Percentiles rank a stretch among this genome's conserved stretches.
Conservation (phyloP, 1,140 invertebrate genomes). For the Tetramorium alpestre region DNA sequence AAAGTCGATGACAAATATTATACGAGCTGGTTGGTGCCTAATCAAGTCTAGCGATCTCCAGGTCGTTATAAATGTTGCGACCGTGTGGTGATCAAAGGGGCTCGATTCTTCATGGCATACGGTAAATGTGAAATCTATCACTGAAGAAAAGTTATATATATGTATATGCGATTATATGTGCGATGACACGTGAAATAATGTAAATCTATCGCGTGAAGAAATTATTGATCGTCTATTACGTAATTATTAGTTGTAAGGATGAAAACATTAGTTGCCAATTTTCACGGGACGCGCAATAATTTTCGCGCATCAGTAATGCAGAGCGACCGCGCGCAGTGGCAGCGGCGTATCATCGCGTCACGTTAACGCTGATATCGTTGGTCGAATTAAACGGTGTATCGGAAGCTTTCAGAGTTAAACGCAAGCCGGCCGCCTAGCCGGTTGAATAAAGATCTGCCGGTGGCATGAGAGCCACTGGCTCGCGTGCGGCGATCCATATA, state of each 20-base stretch:
- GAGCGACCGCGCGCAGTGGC: constrained; percentile 47
- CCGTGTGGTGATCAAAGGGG: neutral
- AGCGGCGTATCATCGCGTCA: constrained; percentile 69
- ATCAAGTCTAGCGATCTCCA: constrained; percentile 58
- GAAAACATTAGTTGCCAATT: constrained; percentile 69
- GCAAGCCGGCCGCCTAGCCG: constrained; percentile 51
- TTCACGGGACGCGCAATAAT: constrained; percentile 69
- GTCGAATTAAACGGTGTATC: constrained; percentile 78
- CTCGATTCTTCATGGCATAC: neutral
- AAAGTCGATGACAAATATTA: constrained; percentile 77
- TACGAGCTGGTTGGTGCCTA: constrained; percentile 67
- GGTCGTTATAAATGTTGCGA: constrained; percentile 1
- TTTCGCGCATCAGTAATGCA: constrained; percentile 58
- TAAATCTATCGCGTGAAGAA: neutral
- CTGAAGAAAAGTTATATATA: neutral
- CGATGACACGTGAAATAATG: neutral
- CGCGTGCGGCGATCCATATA: constrained; percentile 84
- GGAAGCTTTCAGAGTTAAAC: constrained; percentile 80
- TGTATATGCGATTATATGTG: too few species aligned
- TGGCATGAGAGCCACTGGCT: constrained; percentile 81
- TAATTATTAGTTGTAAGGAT: neutral
- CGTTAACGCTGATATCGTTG: constrained; percentile 79
- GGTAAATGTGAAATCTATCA: neutral
- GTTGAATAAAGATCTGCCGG: constrained; percentile 51
- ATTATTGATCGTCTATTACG: neutral